Conservation (phyloP, 2,113 vertebrate genomes). For the Sturnus vulgaris region DNA sequence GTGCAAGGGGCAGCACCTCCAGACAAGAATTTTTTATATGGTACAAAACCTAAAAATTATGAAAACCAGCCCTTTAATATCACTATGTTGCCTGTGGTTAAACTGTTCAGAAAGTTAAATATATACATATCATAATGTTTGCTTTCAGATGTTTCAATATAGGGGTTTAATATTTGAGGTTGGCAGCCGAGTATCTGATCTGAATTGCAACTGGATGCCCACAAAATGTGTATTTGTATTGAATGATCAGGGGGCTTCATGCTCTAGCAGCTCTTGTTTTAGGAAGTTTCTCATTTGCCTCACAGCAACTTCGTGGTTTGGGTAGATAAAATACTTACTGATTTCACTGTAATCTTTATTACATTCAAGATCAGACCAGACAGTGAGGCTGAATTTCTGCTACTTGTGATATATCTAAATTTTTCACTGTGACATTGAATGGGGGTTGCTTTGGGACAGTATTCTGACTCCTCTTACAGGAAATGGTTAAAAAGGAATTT, state of each 20-base stretch:
- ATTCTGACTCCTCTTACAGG: background rate
- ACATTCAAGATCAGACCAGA: background rate
- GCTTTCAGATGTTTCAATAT: background rate
- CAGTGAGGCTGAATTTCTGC: background rate
- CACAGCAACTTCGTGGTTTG: background rate
- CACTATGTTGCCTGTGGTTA: background rate
- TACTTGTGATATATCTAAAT: background rate
- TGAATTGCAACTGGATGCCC: background rate
- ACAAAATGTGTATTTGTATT: background rate
- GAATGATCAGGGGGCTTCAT: background rate
- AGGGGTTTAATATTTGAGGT: background rate
- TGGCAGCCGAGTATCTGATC: background rate
- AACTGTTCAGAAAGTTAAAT: background rate
- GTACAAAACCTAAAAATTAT: background rate
- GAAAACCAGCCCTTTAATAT: background rate
- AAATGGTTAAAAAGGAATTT: constrained; percentile 31
- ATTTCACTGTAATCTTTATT: background rate
- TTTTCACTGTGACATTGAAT: background rate
- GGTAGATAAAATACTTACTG: background rate
- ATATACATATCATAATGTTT: background rate
- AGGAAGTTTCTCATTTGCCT: background rate
- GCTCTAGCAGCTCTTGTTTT: background rate
- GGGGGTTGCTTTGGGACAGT: background rate
- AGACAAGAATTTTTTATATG: background rate
- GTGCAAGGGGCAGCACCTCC: background rate